Evolutionary conservation across 1,140 invertebrate genomes (phyloP).

Genomic region (Stegodyphus dumicola): DNA sequence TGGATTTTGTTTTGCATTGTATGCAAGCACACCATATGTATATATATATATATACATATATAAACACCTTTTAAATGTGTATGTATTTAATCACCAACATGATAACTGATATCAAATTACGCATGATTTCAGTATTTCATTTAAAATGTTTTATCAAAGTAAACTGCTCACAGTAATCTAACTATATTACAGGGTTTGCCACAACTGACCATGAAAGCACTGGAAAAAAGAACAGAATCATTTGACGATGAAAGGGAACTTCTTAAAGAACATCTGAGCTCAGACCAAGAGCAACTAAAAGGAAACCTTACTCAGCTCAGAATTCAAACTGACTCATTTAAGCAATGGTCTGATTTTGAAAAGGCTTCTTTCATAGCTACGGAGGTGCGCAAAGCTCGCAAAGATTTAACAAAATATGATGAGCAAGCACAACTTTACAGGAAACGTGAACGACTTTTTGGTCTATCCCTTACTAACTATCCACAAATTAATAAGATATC

Average conservation of each 20-base stretch:
- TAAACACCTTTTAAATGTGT: too few relatives aligned
- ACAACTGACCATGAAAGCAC: conserved; percentile 22
- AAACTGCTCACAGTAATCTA: too few relatives aligned
- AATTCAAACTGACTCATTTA: background rate
- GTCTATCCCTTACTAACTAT: background rate
- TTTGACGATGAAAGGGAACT: conserved; percentile 23
- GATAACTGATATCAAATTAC: too few relatives aligned
- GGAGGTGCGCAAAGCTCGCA: conserved; percentile 17
- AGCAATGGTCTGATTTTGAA: background rate
- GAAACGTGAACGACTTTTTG: conserved; percentile 22
- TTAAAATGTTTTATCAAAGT: too few relatives aligned
- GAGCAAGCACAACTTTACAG: conserved; percentile 20
- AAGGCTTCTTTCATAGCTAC: background rate
- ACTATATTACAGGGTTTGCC: conserved; percentile 13
- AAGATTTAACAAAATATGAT: background rate
- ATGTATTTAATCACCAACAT: too few relatives aligned
- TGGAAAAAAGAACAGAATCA: background rate
- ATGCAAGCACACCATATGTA: too few relatives aligned
- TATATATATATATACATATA: too few relatives aligned
- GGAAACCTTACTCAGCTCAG: background rate
- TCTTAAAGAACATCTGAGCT: conserved; percentile 11
- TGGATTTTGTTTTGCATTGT: too few relatives aligned
- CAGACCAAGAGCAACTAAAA: conserved; percentile 9
- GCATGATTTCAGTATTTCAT: too few relatives aligned
- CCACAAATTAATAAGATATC: background rate